Percentiles rank a stretch among this genome's conserved stretches.
These are phyloP conservation scores for Saguinus midas DNA, from an alignment of 2,113 vertebrate genomes.

Conservation along the genomic window DNA sequence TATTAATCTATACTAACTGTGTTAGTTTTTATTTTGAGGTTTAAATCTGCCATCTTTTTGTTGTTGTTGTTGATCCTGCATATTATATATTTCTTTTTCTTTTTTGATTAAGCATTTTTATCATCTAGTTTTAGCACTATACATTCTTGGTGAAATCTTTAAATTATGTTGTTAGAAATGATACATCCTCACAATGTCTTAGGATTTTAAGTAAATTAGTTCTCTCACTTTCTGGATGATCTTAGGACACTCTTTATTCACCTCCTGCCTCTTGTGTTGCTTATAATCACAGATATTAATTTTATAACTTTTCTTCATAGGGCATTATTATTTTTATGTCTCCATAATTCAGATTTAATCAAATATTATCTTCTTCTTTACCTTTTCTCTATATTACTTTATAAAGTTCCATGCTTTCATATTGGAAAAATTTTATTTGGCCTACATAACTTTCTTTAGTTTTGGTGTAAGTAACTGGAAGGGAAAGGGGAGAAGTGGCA, in stretches of 20 bases:
- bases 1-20: neutral
- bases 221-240: neutral
- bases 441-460: neutral
- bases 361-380: neutral
- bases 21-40: neutral
- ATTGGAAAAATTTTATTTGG: neutral
- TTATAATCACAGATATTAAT: neutral
- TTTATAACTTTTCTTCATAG: neutral
- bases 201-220: neutral
- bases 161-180: neutral
- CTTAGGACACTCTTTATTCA: neutral
- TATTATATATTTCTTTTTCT: neutral
- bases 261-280: neutral
- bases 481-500: rapidly evolving
- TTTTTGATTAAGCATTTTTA: neutral
- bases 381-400: neutral
- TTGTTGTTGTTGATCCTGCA: neutral
- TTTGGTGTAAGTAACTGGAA: neutral
- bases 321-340: neutral
- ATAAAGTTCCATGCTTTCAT: neutral
- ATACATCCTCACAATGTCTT: neutral
- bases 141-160: neutral
- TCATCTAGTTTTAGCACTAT: neutral
- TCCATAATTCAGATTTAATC: neutral
- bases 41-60: neutral